Conservation (phyloP, 2,113 vertebrate genomes). For the Platichthys flesus region DNA sequence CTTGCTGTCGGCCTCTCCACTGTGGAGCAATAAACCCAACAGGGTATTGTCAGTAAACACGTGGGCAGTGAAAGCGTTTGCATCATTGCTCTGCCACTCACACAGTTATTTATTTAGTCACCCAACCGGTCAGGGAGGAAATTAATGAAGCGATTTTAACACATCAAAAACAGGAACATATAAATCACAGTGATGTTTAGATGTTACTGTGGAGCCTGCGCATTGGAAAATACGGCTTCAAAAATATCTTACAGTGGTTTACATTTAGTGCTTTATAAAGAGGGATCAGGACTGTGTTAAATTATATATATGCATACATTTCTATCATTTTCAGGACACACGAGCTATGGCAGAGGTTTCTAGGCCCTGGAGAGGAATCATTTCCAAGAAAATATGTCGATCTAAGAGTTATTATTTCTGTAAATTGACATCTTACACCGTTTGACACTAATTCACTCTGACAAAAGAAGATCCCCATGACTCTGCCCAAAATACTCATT, state of each 20-base stretch:
- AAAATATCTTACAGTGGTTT: neutral
- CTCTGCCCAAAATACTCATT: neutral
- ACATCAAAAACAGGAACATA: conserved; percentile 3
- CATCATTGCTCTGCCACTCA: conserved; percentile 54
- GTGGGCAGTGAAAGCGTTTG: conserved; percentile 45
- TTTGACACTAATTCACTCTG: neutral
- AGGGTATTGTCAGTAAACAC: conserved; percentile 65
- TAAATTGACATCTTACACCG: neutral
- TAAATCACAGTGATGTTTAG: neutral
- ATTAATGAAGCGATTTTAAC: conserved; percentile 22
- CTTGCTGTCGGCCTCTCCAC: conserved; percentile 54
- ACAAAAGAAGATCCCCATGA: neutral
- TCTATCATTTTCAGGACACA: neutral
- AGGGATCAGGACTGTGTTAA: neutral
- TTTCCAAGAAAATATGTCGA: neutral
- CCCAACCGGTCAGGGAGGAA: conserved; percentile 29
- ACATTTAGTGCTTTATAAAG: too few relatives aligned
- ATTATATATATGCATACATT: neutral
- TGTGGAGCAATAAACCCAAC: conserved; percentile 60
- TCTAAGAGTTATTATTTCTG: conserved; percentile 13
- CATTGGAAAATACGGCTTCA: neutral
- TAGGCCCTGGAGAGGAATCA: neutral
- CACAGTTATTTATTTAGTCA: conserved; percentile 49
- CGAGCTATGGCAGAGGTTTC: neutral
- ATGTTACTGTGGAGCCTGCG: neutral